Percentiles rank a stretch among this genome's conserved stretches.
Conservation (phyloP, 1,140 invertebrate genomes). For the Drosophila varians region DNA sequence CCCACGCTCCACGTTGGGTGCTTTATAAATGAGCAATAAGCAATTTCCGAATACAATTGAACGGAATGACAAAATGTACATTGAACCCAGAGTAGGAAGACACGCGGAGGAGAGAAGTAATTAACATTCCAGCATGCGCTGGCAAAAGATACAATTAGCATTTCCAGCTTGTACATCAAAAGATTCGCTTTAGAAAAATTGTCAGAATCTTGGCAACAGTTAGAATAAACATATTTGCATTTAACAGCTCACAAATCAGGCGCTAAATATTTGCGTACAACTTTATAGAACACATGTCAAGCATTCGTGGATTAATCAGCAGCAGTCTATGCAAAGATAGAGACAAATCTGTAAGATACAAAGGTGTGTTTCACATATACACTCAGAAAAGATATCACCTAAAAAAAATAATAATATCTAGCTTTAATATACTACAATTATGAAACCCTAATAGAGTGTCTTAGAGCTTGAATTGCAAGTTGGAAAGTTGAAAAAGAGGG, state of each 20-base stretch:
- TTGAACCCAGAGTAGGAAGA: constrained; percentile 54
- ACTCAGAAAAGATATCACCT: constrained; percentile 4
- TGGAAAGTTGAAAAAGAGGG: too few species aligned
- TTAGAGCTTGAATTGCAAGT: not conserved
- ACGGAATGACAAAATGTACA: constrained; percentile 65
- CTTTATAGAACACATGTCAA: constrained; percentile 67
- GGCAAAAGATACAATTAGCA: constrained; percentile 40
- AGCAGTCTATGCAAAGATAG: constrained; percentile 36
- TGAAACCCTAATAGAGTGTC: too few species aligned
- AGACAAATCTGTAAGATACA: constrained; percentile 24
- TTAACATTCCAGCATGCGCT: constrained; percentile 11
- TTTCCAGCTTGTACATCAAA: constrained; percentile 31
- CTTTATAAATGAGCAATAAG: constrained; percentile 65
- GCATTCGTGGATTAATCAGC: constrained; percentile 67
- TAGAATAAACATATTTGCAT: constrained; percentile 50
- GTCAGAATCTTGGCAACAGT: not conserved
- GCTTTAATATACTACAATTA: too few species aligned
- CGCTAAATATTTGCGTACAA: constrained; percentile 69
- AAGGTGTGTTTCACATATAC: constrained; percentile 20
- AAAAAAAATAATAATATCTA: too few species aligned
- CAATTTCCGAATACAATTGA: constrained; percentile 75
- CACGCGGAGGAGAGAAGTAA: constrained; percentile 29
- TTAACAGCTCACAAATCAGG: constrained; percentile 63
- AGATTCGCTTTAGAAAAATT: not conserved
- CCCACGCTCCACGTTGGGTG: constrained; percentile 46